Conservation (phyloP, 2,113 vertebrate species). For the Misgurnus mizolepis region DNA sequence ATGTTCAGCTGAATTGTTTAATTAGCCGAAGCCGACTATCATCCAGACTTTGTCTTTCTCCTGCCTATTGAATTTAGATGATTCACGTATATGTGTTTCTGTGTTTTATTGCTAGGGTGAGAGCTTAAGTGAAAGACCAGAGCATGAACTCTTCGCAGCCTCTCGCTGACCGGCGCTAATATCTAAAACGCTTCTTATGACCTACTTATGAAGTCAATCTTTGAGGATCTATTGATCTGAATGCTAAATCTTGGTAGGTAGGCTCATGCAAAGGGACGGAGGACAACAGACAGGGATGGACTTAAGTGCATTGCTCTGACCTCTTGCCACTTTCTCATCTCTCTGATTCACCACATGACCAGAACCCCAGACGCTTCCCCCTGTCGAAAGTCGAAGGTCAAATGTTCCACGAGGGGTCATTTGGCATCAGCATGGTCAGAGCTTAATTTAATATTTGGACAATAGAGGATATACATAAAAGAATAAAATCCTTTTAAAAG, state of each 20-base stretch:
- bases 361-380: constrained; percentile 78
- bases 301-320: constrained; percentile 75
- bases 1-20: neutral
- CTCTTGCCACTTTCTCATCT: constrained; percentile 71
- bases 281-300: constrained; percentile 36
- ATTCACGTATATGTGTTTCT: constrained; percentile 52
- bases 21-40: constrained; percentile 7
- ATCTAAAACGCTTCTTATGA: constrained; percentile 71
- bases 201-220: constrained; percentile 73
- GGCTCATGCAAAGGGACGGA: constrained; percentile 53
- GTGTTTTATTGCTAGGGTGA: constrained; percentile 52
- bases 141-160: constrained; percentile 67
- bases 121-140: constrained; percentile 52
- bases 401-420: constrained; percentile 78
- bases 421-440: constrained; percentile 74
- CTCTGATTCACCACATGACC: constrained; percentile 75
- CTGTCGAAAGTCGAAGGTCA: constrained; percentile 78
- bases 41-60: constrained; percentile 23
- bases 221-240: constrained; percentile 69
- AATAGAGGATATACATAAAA: constrained; percentile 55
- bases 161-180: constrained; percentile 64
- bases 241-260: constrained; percentile 55
- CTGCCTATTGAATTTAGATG: constrained; percentile 34
- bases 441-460: constrained; percentile 84
- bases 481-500: constrained; percentile 62